Evolutionary conservation across 2,113 vertebrate species (phyloP), one percentile per base, ranked within the genome.

Genomic region (Dromas ardeola): DNA sequence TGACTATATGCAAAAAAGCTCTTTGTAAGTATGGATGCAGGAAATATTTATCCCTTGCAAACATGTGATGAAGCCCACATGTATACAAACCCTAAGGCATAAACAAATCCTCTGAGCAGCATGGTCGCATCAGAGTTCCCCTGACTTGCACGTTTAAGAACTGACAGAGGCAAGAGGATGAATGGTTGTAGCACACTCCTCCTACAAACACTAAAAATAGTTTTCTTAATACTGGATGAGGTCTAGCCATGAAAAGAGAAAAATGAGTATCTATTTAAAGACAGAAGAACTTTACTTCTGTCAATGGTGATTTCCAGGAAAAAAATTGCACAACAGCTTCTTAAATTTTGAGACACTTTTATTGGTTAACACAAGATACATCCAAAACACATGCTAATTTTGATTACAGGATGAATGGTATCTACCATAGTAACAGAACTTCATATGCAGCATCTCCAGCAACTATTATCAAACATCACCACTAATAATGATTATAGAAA

Each of bases 51-150:
- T 69, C 61, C 50, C 58, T 80, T 22, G 17, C 69, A 85, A 84
- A 69, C 32, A 69, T 3, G 3, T 65, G 4, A n/a, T 49, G 65
- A 96, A 96, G n/a, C 49, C 32, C 12, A 61, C 22, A 43, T 21
- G 16, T 43, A 67, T 58, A 85, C 22, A 92, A 86, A 82, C 65
- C 86, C 81, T 86, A n/a, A 91, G 76, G 73, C 74, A 73, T 73
- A 93, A 94, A 82, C 86, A 96, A 91, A 93, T 67, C 76, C 50
- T 94, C 66, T 82, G 58, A 87, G 85, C 86, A 86, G 53, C 52
- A 47, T 11, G 21, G 45, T 85, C 6, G 6, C 61, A 84, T 85
- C 58, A 88, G 29, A 77, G 52, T 65, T 97, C 30, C 69, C 63
- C 27, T 76, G 86, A 85, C 71, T 65, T 38, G 11, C 38, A 84